phyloP scores from a whole-genome alignment of 1,140 invertebrate species.

The Lepidurus apus region DNA sequence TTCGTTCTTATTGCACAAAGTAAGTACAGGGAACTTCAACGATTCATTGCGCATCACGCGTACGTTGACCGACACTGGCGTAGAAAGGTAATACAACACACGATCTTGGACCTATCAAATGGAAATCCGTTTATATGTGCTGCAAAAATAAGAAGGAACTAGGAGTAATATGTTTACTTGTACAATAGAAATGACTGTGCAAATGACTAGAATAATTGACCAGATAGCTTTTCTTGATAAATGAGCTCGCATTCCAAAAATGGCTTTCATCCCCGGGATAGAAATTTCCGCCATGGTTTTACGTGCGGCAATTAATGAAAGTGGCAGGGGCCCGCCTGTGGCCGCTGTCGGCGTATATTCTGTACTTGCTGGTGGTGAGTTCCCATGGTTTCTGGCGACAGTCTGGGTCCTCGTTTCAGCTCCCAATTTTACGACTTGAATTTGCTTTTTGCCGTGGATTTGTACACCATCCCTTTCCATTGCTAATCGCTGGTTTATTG shows the following conservation, averaged over 20 bases:
- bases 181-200: conserved; percentile 23
- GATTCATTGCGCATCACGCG: conserved; percentile 38
- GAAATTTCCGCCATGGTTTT: conserved; percentile 35
- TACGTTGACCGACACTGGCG: conserved; percentile 39
- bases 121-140: background rate
- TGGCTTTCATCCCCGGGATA: conserved; percentile 32
- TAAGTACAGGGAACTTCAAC: conserved; percentile 38
- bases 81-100: conserved; percentile 34
- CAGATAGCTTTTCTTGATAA: conserved; percentile 27
- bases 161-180: conserved; percentile 18
- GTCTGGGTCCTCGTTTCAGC: background rate
- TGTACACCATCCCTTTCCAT: background rate
- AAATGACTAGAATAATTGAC: conserved; percentile 29
- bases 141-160: background rate
- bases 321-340: background rate
- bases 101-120: conserved; percentile 34
- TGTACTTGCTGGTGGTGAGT: background rate
- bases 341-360: background rate
- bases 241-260: conserved; percentile 23
- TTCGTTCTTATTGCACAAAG: conserved; percentile 39
- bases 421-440: background rate
- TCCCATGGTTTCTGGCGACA: background rate
- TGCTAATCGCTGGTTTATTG: background rate
- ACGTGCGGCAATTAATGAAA: conserved; percentile 16
- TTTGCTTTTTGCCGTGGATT: background rate